These are phyloP conservation scores for Marcusenius ussheri DNA, from an alignment of 2,113 vertebrate species.

Conservation along the genomic window DNA sequence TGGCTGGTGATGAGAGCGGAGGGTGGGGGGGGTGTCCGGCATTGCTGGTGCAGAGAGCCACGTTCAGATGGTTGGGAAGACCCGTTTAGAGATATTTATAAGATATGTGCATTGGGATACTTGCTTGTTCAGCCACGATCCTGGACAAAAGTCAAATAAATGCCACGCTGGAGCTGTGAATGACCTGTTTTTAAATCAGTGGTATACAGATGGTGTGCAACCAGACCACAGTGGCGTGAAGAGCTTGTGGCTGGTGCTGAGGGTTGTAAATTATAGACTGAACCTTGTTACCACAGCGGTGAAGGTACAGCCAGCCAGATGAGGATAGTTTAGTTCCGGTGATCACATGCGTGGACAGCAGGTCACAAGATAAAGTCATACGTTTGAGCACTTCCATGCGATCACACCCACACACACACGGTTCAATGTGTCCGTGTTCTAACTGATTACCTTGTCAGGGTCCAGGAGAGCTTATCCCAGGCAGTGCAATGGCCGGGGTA, in stretches of 20 bases:
- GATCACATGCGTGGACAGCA: neutral
- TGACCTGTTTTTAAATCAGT: neutral
- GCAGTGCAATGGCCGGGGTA: neutral
- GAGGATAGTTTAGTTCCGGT: neutral
- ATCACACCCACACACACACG: neutral
- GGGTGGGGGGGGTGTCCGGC: conserved; percentile 13
- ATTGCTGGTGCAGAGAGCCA: conserved; percentile 15
- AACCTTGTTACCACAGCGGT: neutral
- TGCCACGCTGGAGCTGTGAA: neutral
- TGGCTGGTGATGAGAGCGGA: conserved; percentile 6
- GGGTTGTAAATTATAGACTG: neutral
- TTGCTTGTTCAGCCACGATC: neutral
- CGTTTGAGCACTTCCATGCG: neutral
- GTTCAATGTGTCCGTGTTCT: neutral
- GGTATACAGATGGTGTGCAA: neutral
- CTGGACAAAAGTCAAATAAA: neutral
- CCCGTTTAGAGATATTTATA: neutral
- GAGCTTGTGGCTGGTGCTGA: neutral
- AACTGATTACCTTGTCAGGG: neutral
- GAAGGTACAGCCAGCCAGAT: neutral
- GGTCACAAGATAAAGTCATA: neutral
- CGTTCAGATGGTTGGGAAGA: neutral
- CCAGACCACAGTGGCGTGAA: neutral
- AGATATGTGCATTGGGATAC: neutral
- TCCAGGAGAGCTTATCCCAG: neutral